Percentiles rank a stretch among this genome's conserved stretches.
Evolutionary conservation across 1,140 invertebrate genomes (phyloP).

Genomic region (Yoshiicerus persimilis): DNA sequence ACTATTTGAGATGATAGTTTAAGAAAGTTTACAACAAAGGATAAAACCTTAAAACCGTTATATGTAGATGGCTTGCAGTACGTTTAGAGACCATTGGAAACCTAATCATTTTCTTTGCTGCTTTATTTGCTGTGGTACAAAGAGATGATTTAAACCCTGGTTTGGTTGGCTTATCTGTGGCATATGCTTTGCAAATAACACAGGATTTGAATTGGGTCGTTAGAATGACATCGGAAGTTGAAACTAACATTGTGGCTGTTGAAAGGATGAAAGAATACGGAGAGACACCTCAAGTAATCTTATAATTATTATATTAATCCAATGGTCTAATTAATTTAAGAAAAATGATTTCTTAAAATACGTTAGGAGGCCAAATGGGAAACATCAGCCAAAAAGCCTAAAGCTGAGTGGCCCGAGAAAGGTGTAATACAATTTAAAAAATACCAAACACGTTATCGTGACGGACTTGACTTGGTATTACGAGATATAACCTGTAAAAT

Average conservation of each 20-base stretch:
- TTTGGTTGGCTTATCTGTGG: constrained; percentile 83
- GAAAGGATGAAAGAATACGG: constrained; percentile 65
- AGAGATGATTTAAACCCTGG: constrained; percentile 70
- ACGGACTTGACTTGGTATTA: constrained; percentile 56
- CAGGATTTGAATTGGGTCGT: constrained; percentile 63
- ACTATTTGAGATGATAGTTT: too few species aligned
- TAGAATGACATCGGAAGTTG: constrained; percentile 64
- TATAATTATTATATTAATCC: not conserved
- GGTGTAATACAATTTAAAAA: constrained; percentile 55
- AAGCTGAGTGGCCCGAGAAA: constrained; percentile 43
- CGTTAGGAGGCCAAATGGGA: constrained; percentile 71
- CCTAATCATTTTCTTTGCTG: constrained; percentile 84
- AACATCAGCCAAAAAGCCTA: constrained; percentile 52
- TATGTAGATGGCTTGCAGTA: constrained; percentile 56
- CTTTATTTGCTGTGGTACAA: constrained; percentile 79
- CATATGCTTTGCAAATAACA: constrained; percentile 75
- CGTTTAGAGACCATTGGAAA: constrained; percentile 92
- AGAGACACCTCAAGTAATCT: not conserved
- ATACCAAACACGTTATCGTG: constrained; percentile 53
- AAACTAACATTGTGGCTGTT: constrained; percentile 67
- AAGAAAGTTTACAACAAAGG: too few species aligned
- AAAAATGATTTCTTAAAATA: not conserved
- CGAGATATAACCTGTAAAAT: constrained; percentile 55
- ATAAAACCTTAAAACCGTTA: not conserved
- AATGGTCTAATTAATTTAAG: not conserved